These are phyloP conservation scores for Avahi laniger DNA, from an alignment of 2,797 vertebrate species.

Conservation along the genomic window DNA sequence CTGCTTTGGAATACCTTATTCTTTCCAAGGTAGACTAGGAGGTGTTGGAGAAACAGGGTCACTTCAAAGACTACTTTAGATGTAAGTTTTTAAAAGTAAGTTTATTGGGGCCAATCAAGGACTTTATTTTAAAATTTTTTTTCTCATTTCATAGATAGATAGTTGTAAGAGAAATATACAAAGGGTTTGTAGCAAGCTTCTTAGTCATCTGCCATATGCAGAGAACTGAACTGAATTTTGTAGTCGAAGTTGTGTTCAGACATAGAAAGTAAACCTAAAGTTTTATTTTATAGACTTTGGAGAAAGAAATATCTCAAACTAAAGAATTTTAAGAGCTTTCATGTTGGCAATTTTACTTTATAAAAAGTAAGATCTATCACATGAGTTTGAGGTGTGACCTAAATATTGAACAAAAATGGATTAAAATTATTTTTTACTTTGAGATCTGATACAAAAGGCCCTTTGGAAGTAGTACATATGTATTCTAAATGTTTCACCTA, in stretches of 20 bases:
- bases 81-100: background rate
- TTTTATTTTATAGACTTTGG: background rate
- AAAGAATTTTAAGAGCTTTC: slow-evolving; percentile 44
- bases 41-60: background rate
- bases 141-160: background rate
- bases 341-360: background rate
- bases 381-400: background rate
- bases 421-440: background rate
- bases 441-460: background rate
- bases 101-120: background rate
- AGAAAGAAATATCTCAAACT: background rate
- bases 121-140: slow-evolving; percentile 13
- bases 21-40: background rate
- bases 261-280: slow-evolving; percentile 12
- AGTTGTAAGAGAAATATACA: slow-evolving; percentile 26
- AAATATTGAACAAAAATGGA: background rate
- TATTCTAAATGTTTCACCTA: background rate
- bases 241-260: slow-evolving; percentile 1
- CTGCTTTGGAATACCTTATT: background rate
- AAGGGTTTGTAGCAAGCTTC: background rate
- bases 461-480: background rate
- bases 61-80: background rate
- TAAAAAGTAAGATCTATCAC: slow-evolving; percentile 5
- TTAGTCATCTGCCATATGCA: background rate
- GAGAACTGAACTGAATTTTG: background rate